Percentiles rank a stretch among this genome's conserved stretches.
These are phyloP conservation scores for Bos taurus DNA, from an alignment of 2,113 vertebrate species.

Conservation along the genomic window DNA sequence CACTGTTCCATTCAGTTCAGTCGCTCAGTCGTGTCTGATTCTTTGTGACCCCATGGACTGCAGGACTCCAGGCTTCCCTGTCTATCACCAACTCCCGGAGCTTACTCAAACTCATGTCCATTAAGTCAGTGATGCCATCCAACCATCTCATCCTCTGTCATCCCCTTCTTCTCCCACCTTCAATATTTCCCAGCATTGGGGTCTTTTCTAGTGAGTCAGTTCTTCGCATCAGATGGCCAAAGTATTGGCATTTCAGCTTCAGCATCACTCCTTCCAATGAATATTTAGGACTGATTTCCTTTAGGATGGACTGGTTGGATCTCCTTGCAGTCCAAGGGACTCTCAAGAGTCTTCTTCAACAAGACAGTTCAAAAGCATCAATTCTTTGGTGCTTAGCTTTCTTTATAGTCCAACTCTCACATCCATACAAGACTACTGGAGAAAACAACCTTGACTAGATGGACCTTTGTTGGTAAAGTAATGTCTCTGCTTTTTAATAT, in stretches of 20 bases:
- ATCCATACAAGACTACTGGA: background rate
- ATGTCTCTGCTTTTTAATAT: background rate
- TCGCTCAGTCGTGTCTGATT: fast-evolving
- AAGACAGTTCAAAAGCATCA: background rate
- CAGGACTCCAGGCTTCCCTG: background rate
- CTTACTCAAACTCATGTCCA: background rate
- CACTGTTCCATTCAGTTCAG: background rate
- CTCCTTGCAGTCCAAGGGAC: background rate
- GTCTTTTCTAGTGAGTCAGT: background rate
- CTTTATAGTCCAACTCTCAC: background rate
- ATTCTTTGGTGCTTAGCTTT: background rate
- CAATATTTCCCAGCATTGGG: background rate
- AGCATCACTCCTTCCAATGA: background rate
- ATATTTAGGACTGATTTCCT: background rate
- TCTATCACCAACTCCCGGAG: background rate
- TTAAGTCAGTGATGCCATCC: background rate
- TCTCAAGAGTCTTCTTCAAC: background rate
- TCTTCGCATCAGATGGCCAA: fast-evolving
- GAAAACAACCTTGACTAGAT: background rate
- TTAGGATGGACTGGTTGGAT: background rate
- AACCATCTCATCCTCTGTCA: background rate
- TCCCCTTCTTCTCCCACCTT: fast-evolving
- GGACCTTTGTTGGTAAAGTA: background rate
- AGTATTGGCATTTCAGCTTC: background rate
- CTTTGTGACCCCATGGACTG: background rate